A percentile compares a stretch with the other conserved stretches of the same genome.
Conservation (phyloP, 2,113 vertebrate species). For the Todiramphus chloris region DNA sequence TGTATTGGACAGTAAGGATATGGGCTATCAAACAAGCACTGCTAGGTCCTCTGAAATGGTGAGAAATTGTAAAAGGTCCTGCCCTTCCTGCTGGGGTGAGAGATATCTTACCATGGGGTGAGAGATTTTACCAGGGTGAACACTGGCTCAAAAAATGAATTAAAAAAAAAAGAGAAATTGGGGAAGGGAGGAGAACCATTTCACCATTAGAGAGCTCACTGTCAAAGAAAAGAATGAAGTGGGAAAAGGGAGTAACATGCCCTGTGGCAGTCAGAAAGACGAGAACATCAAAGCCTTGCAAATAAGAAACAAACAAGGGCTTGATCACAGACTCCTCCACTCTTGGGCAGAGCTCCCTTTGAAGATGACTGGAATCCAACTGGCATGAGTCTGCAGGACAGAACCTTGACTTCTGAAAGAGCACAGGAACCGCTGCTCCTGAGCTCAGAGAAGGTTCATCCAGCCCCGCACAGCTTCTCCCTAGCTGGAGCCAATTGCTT, state of each 20-base stretch:
- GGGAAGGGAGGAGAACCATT: background rate
- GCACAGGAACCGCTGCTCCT: background rate
- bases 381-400: background rate
- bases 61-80: background rate
- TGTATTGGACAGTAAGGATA: background rate
- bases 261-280: background rate
- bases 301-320: slow-evolving; percentile 35
- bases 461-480: background rate
- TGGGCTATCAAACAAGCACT: background rate
- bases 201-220: background rate
- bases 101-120: background rate
- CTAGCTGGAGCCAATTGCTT: background rate
- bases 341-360: background rate
- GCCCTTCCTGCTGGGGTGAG: background rate
- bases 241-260: background rate
- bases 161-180: fast-evolving
- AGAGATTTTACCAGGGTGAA: background rate
- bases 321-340: background rate
- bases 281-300: slow-evolving; percentile 41
- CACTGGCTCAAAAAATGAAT: background rate
- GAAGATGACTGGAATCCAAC: background rate
- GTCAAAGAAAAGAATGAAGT: slow-evolving; percentile 25
- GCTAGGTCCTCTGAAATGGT: background rate
- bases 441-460: background rate
- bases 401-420: background rate